Evolutionary conservation across 2,888 invertebrate species (phyloP).

Genomic region (Phasia obesa): DNA sequence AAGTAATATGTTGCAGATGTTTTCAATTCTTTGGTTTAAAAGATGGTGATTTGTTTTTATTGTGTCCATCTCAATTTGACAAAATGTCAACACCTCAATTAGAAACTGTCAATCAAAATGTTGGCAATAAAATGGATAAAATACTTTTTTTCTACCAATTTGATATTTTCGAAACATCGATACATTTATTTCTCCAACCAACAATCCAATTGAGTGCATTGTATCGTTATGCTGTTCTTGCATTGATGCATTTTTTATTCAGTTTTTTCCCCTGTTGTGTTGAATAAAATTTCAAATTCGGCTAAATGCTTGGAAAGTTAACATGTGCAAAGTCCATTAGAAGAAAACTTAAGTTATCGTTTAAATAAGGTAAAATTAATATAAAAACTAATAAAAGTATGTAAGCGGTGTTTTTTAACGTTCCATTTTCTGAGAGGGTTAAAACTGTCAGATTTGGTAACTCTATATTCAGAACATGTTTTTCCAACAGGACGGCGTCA

Average conservation of each 20-base stretch:
- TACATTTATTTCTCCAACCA: slow-evolving; percentile 14
- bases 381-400: background rate
- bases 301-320: too few species aligned
- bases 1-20: slow-evolving; percentile 57
- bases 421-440: too few species aligned
- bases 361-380: slow-evolving; percentile 25
- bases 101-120: slow-evolving; percentile 70
- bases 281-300: too few species aligned
- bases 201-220: background rate
- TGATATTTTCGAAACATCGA: slow-evolving; percentile 11
- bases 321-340: slow-evolving; percentile 41
- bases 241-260: slow-evolving; percentile 42
- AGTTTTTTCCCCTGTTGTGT: too few species aligned
- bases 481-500: too few species aligned
- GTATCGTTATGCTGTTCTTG: slow-evolving; percentile 25
- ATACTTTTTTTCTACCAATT: slow-evolving; percentile 24
- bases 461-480: too few species aligned
- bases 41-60: slow-evolving; percentile 27
- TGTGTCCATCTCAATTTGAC: slow-evolving; percentile 68
- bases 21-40: slow-evolving; percentile 40
- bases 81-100: slow-evolving; percentile 72
- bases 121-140: slow-evolving; percentile 47
- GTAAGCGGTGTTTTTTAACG: too few species aligned
- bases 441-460: too few species aligned
- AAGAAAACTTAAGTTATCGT: background rate